phyloP scores from a whole-genome alignment of 2,888 invertebrate genomes.

The Rhorus exstirpatorius region DNA sequence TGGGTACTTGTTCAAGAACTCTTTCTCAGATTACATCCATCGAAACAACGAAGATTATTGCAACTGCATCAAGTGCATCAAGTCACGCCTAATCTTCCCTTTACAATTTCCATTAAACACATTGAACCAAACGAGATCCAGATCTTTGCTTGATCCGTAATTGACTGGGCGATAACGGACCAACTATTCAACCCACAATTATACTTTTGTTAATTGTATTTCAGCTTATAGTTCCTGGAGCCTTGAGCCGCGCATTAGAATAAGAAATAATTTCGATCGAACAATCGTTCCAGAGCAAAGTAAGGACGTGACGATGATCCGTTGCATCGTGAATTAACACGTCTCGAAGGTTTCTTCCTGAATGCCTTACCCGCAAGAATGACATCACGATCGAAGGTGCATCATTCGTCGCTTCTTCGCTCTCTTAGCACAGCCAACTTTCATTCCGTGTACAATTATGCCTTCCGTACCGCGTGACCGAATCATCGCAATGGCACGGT shows the following conservation, averaged over 20 bases:
- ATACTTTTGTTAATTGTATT: background rate
- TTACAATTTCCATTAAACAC: no score
- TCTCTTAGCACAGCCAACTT: constrained; percentile 70
- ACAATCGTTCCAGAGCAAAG: constrained; percentile 1
- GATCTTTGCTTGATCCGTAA: background rate
- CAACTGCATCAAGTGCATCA: no score
- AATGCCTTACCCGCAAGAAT: constrained; percentile 81
- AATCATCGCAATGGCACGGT: constrained; percentile 76
- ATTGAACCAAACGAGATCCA: background rate
- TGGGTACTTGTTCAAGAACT: no score
- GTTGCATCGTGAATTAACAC: constrained; percentile 51
- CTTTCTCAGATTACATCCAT: no score
- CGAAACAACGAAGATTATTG: no score
- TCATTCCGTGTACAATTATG: constrained; percentile 33
- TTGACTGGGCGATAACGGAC: background rate
- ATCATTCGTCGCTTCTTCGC: constrained; percentile 76
- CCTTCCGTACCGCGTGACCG: constrained; percentile 58
- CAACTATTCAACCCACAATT: background rate
- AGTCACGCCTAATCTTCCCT: no score
- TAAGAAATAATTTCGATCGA: background rate
- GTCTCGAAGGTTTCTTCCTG: constrained; percentile 79
- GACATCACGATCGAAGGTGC: constrained; percentile 75
- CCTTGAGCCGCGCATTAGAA: background rate
- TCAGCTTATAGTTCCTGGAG: background rate
- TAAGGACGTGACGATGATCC: constrained; percentile 45